Evolutionary conservation across 37 sponge, comb jelly and placozoan genomes (phyloP).

Genomic region (Agelas oroides): DNA sequence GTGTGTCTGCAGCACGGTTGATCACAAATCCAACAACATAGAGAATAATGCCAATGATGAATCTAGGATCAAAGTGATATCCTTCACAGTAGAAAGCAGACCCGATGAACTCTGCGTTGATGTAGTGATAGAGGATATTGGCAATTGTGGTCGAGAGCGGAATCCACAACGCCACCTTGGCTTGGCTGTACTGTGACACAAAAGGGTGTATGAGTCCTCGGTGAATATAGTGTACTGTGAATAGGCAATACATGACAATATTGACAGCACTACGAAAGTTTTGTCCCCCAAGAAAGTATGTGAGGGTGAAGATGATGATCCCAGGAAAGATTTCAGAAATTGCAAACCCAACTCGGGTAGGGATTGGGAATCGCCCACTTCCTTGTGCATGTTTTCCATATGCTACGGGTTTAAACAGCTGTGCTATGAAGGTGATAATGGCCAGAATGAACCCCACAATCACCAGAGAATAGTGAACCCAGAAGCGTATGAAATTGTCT

Average conservation of each 20-base stretch:
- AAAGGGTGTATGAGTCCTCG: conserved; percentile 66
- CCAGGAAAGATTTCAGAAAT: conserved; percentile 49
- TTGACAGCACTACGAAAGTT: conserved; percentile 29
- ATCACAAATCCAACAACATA: conserved; percentile 78
- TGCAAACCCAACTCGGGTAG: conserved; percentile 37
- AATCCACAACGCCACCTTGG: conserved; percentile 50
- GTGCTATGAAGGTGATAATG: conserved; percentile 48
- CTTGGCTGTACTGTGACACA: conserved; percentile 35
- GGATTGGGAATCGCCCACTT: conserved; percentile 30
- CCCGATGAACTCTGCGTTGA: conserved; percentile 79
- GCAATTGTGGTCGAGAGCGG: conserved; percentile 36
- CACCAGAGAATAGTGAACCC: conserved; percentile 74
- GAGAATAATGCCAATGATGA: conserved; percentile 78
- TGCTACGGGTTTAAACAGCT: conserved; percentile 57
- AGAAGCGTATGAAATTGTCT: conserved; percentile 51
- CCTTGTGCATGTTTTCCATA: conserved; percentile 70
- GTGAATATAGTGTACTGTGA: conserved; percentile 68
- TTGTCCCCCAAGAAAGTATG: conserved; percentile 56
- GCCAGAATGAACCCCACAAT: conserved; percentile 62
- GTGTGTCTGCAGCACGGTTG: conserved; percentile 65
- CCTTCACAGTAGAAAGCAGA: conserved; percentile 35
- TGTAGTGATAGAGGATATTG: conserved; percentile 56
- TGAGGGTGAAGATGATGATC: conserved; percentile 62
- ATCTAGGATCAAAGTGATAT: conserved; percentile 81
- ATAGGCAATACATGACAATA: conserved; percentile 63